These are phyloP conservation scores for Chesias legatella DNA, from an alignment of 2,888 invertebrate species.

Conservation along the genomic window DNA sequence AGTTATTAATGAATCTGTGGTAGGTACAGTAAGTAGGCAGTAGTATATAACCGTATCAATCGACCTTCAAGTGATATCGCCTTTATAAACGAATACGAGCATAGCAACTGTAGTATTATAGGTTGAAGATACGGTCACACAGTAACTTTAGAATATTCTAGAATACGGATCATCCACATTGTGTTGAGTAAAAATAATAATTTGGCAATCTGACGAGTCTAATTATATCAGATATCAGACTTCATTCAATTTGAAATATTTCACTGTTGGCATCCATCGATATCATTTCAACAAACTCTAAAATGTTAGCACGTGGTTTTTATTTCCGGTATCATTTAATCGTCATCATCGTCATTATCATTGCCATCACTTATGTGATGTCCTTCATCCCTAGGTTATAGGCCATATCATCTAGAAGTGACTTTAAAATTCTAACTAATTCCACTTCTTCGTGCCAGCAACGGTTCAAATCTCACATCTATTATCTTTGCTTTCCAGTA, in stretches of 20 bases:
- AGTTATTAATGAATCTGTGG: constrained; percentile 11
- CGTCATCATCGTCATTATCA: too few species aligned
- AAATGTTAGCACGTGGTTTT: too few species aligned
- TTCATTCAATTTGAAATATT: constrained; percentile 2
- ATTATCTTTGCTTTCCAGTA: too few species aligned
- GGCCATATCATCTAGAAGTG: too few species aligned
- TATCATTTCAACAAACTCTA: too few species aligned
- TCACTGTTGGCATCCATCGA: not conserved
- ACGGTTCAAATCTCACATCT: too few species aligned
- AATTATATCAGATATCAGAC: constrained; percentile 20
- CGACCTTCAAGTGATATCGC: constrained; percentile 27
- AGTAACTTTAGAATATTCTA: constrained; percentile 13
- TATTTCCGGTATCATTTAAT: too few species aligned
- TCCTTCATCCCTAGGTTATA: too few species aligned
- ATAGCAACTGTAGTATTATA: constrained; percentile 23
- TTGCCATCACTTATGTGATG: too few species aligned
- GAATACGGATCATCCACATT: constrained; percentile 10
- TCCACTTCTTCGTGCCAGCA: too few species aligned
- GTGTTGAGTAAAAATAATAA: constrained; percentile 20
- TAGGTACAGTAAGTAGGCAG: not conserved
- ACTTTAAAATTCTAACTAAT: too few species aligned
- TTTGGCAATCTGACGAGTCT: constrained; percentile 24
- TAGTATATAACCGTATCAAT: constrained; percentile 12
- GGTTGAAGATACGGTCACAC: constrained; percentile 9
- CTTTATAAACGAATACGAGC: constrained; percentile 16